Base-by-base conservation (phyloP, 1,140 invertebrate genomes). In the Homalodisca vitripennis region DNA sequence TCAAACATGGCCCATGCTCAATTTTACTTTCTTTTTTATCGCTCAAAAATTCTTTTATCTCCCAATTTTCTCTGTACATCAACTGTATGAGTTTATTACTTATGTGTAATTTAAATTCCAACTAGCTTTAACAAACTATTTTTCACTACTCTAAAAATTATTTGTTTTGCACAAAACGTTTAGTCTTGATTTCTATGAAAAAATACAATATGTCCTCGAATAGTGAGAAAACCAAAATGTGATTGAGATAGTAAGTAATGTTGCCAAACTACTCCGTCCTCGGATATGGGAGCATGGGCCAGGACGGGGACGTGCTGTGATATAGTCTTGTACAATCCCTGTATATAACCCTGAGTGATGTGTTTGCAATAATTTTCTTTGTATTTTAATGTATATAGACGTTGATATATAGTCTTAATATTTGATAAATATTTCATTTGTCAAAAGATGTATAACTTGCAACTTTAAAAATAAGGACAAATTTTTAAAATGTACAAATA, bases 311-410 rank as follows among this genome's bases (percentile, higher is more conserved):
- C 13, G 63, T 46, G 63, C 63, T 66, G 63, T 66, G 63, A 66
- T 66, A 66, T 66, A 66, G 63, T 66, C 47, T 32, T 66, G 32
- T 66, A 66, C 63, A 66, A 66, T 63, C 32, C 32, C 30, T 46
- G 32, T 66, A 46, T 34, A 24, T 32, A 34, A 22, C 2, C 41
- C 32, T 12, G 29, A 66, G 63, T 32, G 63, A 34, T 31, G 30
- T 46, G 34, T 66, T 46, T 66, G 63, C 63, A 66, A 66, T 66
- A 66, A 66, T 24, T 66, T 66, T 46, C 32, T 46, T 66, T 66
- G 63, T 66, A 66, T 46, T 66, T 66, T 46, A 46, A 20, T 66
- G 63, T 66, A 66, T 27, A 64, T 64, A 64, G n/a, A 64, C 34
- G 62, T 64, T 64, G 27, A 64, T 64, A 64, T 34, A 34, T 64